Conservation (phyloP, 2,113 vertebrate species). For the Serinus canaria region DNA sequence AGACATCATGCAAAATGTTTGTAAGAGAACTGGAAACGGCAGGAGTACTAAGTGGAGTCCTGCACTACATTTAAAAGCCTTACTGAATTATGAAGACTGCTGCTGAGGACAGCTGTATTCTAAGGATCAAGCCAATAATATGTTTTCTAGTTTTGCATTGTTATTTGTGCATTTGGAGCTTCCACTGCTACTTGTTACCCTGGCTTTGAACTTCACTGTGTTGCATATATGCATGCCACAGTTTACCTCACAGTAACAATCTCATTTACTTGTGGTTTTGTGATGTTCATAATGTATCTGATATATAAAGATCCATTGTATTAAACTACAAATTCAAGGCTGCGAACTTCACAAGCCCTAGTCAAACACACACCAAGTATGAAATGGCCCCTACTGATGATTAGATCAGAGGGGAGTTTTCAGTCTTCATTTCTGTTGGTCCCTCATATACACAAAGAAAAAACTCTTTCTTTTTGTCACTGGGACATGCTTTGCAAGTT, state of each 20-base stretch:
- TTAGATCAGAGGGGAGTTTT: neutral
- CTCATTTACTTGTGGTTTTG: neutral
- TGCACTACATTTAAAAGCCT: neutral
- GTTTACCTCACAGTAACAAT: neutral
- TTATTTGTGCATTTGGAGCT: neutral
- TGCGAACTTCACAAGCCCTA: neutral
- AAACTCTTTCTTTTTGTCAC: neutral
- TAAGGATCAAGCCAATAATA: neutral
- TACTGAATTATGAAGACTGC: neutral
- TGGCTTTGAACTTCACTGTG: neutral
- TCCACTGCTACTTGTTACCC: neutral
- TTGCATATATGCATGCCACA: neutral
- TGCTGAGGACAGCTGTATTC: neutral
- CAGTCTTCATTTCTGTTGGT: neutral
- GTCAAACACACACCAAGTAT: accelerated
- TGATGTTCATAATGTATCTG: neutral
- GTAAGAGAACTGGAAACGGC: neutral
- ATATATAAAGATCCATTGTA: neutral
- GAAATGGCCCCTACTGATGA: neutral
- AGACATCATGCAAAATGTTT: neutral
- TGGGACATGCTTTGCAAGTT: neutral
- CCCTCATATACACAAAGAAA: neutral
- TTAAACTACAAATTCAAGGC: neutral
- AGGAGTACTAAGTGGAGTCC: neutral
- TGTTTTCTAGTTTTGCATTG: neutral